Evolutionary conservation across 2,797 vertebrate species (phyloP).

Genomic region (Alcedo atthis): DNA sequence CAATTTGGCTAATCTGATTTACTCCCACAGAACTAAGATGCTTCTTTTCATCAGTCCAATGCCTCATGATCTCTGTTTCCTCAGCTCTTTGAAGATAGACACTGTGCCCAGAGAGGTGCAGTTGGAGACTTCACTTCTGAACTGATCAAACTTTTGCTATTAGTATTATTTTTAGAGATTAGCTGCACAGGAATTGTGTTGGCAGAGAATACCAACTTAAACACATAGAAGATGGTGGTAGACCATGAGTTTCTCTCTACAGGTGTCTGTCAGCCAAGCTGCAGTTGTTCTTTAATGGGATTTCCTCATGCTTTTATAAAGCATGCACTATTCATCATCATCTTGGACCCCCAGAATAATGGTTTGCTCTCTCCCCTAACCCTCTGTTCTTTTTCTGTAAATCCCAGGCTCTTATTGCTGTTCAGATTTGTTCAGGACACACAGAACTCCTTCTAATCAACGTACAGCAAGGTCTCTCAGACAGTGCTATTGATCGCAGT

Average conservation of each 20-base stretch:
- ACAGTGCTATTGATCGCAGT: neutral
- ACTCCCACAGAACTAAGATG: neutral
- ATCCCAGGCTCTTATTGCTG: neutral
- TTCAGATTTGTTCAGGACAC: neutral
- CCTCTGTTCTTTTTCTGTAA: neutral
- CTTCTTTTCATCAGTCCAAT: neutral
- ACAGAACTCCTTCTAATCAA: neutral
- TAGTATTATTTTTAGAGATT: slow-evolving; percentile 1
- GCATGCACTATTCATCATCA: neutral
- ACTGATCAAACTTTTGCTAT: slow-evolving; percentile 1
- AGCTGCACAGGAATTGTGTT: neutral
- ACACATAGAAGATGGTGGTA: fast-evolving
- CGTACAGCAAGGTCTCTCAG: neutral
- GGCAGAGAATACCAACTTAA: neutral
- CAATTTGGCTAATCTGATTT: neutral
- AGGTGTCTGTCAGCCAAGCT: neutral
- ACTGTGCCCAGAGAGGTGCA: neutral
- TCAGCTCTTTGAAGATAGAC: slow-evolving; percentile 1
- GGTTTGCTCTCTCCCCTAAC: neutral
- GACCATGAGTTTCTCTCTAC: neutral
- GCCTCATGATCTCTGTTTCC: neutral
- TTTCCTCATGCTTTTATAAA: neutral
- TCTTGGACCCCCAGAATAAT: neutral
- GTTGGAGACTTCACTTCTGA: neutral
- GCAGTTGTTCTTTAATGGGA: neutral